Conservation (phyloP, 2,888 invertebrate species). For the Rhyacophila evoluta region DNA sequence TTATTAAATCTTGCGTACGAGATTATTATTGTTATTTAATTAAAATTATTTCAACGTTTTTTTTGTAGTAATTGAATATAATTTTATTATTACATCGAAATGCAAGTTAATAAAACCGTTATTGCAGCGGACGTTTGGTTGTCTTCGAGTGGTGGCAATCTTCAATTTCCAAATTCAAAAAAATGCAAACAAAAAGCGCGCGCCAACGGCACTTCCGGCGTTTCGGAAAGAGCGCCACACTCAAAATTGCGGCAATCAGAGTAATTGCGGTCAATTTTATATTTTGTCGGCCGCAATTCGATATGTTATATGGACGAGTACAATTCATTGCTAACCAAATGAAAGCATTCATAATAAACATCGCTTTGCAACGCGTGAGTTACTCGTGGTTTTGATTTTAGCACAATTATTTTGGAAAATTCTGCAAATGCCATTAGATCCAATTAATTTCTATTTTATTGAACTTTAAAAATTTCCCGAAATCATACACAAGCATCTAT, state of each 20-base stretch:
- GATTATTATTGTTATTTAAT: no score
- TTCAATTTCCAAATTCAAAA: conserved; percentile 12
- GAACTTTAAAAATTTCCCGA: no score
- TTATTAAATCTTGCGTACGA: no score
- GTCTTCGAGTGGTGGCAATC: conserved; percentile 7
- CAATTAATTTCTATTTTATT: no score
- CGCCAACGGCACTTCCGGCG: not conserved
- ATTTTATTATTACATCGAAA: not conserved
- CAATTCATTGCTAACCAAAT: not conserved
- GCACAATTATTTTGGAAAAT: not conserved
- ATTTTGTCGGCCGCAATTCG: not conserved
- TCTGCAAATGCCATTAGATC: no score
- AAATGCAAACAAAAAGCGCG: conserved; percentile 22
- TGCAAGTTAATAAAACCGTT: not conserved
- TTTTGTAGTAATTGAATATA: no score
- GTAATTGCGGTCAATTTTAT: conserved; percentile 5
- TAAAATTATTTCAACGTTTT: no score
- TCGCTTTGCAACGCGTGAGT: not conserved
- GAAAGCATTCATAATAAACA: not conserved
- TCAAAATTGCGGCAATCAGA: conserved; percentile 7
- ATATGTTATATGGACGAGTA: not conserved
- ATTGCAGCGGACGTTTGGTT: not conserved
- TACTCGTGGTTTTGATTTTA: not conserved
- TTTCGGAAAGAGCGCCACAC: not conserved
- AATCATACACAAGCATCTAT: no score